Base-by-base conservation (phyloP, 1,140 invertebrate genomes). In the Microplitis demolitor region DNA sequence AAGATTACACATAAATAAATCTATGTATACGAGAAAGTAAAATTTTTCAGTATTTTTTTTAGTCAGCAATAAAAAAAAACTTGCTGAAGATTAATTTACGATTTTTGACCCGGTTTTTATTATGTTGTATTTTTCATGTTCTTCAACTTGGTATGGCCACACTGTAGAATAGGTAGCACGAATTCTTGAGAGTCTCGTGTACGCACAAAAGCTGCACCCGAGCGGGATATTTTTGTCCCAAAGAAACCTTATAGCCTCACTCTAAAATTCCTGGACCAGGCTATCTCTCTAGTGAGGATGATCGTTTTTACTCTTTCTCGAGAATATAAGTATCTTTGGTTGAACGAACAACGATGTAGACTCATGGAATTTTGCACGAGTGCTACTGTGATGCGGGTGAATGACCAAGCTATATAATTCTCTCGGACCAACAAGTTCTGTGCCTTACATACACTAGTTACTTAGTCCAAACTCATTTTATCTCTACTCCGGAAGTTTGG, bases 351-450 rank as follows among this genome's bases (percentile, higher is more conserved):
- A 64, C 62, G 62, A 67, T 45, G 37, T 50, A 45, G 60, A 37
- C 50, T 37, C 64, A 63, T 37, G 70, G 70, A 72, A 72, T 72
- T 72, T 72, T 60, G 63, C 70, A 72, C 70, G 62, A 66, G 39
- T 45, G 63, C 62, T 72, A 66, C 51, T 39, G 70, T 66, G 58
- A 72, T 34, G 51, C 53, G 54, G 70, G 63, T 72, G 70, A 72
- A 72, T 63, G 70, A 72, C 70, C 70, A 72, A 37, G 63, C 53
- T 16, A 62, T 64, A 37, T 71, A 64, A 64, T 60, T 35, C 45
- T 11, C 56, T 58, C 24, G 24, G 14, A 31, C 31, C 39, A 64
- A 54, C 66, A 24, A 66, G 50, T 4, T 66, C 45, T 53, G 53
- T 53, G 64, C 35, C 64, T 14, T 34, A 62, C 31, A 39, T 34